Percentiles rank a stretch among this genome's conserved stretches.
Evolutionary conservation across 2,113 vertebrate genomes (phyloP).

Genomic region (Vireo altiloquus): DNA sequence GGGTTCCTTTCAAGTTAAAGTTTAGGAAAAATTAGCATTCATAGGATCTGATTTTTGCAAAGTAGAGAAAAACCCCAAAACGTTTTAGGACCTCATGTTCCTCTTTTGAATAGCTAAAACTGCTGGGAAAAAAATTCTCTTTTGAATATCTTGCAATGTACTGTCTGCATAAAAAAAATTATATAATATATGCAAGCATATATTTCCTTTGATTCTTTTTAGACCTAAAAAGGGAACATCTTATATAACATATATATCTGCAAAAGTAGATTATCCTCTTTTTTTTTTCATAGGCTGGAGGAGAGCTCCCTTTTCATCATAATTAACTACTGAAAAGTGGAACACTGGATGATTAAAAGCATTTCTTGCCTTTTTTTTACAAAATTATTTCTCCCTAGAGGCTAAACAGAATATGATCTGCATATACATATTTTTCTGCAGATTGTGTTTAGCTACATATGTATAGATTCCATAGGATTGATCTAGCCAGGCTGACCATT

Average conservation of each 20-base stretch:
- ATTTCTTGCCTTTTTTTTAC: neutral
- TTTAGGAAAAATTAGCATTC: neutral
- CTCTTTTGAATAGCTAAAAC: neutral
- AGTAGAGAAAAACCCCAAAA: accelerated
- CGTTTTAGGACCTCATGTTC: neutral
- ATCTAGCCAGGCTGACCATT: neutral
- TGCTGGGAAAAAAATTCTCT: neutral
- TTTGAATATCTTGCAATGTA: neutral
- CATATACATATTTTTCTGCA: neutral
- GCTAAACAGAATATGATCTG: neutral
- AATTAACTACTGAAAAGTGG: conserved; percentile 28
- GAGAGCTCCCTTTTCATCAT: neutral
- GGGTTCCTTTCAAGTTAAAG: neutral
- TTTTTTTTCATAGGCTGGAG: neutral
- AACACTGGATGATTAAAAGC: conserved; percentile 13
- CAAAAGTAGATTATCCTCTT: neutral
- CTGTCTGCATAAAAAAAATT: neutral
- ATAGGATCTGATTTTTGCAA: neutral
- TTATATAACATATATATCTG: conserved; percentile 19
- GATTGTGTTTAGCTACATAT: neutral
- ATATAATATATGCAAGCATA: neutral
- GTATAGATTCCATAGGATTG: neutral
- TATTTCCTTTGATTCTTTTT: conserved; percentile 20
- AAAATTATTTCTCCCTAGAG: neutral
- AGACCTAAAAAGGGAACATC: neutral